Base-by-base conservation (phyloP, 2,888 invertebrate genomes). In the Mycalesis mineus region DNA sequence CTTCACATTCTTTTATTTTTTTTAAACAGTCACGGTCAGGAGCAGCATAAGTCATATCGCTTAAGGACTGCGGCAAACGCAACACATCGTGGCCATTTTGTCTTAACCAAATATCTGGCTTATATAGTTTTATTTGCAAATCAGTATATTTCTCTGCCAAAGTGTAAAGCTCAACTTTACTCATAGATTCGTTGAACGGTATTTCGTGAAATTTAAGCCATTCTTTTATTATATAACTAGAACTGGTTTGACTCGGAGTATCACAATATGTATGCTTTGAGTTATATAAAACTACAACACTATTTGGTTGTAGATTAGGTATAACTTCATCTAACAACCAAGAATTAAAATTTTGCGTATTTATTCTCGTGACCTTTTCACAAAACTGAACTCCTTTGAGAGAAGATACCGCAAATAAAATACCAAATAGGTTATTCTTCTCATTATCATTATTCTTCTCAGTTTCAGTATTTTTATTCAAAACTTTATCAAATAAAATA, bases 151-250 rank as follows among this genome's bases (percentile, higher is more conserved):
- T 53, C 14, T 61, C 49, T 5, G 36, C 52, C 13, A 61, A 37
- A 0, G 15, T 44, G 49, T 52, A 56, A 11, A 61, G 49, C 15
- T 61, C 55, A 8, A 49, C 17, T 42, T 39, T 49, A 13, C 31
- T 53, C 58, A 61, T 58, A 11, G 44, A 36, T 9, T 36, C 14
- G n/a, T 1, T 48, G 31, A 31, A 56, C 1, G 58, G 58, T 40
- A 61, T 13, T 15, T 53, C 33, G 17, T 61, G 58, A 29, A 53
- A 41, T 37, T 36, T 15, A 11, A 61, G 58, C 61, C 61, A 61
- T 28, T 61, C 58, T 14, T 41, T 50, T 13, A 61, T 56, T 14
- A 58, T 56, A 40, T 39, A 33, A 58, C 49, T 58, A 2, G 55
- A 44, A 40, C 61, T 61, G n/a, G 48, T 49, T 28, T 39, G 28